A percentile compares a stretch with the other conserved stretches of the same genome.
Conservation (phyloP, 2,888 invertebrate genomes). For the Nephrocerus scutellatus region DNA sequence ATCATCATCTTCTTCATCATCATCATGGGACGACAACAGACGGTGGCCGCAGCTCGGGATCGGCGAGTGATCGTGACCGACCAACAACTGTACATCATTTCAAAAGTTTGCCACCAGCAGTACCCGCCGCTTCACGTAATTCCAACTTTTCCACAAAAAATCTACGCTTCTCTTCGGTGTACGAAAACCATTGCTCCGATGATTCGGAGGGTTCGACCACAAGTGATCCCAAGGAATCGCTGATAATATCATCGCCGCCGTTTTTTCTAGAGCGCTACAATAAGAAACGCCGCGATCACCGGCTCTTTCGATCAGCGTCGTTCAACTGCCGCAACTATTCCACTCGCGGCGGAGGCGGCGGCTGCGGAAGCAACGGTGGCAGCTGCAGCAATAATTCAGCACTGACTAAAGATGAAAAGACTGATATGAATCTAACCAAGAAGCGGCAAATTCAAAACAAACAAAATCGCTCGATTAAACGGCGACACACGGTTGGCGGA, state of each 20-base stretch:
- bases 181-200: slow-evolving; percentile 37
- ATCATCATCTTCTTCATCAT: slow-evolving; percentile 50
- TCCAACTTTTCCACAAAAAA: slow-evolving; percentile 32
- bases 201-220: slow-evolving; percentile 46
- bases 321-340: slow-evolving; percentile 48
- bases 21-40: slow-evolving; percentile 31
- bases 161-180: slow-evolving; percentile 36
- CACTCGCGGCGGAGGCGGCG: slow-evolving; percentile 43
- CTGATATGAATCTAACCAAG: slow-evolving; percentile 72
- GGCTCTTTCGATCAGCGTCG: slow-evolving; percentile 46
- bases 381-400: slow-evolving; percentile 36
- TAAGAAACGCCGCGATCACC: slow-evolving; percentile 45
- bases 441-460: slow-evolving; percentile 55
- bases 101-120: slow-evolving; percentile 7
- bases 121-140: slow-evolving; percentile 19
- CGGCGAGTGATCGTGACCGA: slow-evolving; percentile 16
- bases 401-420: slow-evolving; percentile 67
- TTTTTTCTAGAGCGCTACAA: slow-evolving; percentile 46
- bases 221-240: slow-evolving; percentile 45
- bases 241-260: slow-evolving; percentile 41
- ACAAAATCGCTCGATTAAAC: slow-evolving; percentile 62
- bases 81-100: slow-evolving; percentile 14
- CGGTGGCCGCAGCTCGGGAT: slow-evolving; percentile 12
- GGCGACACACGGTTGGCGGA: slow-evolving; percentile 87
- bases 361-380: slow-evolving; percentile 26